Base-by-base conservation (phyloP, 2,113 vertebrate genomes). In the Callionymus lyra region DNA sequence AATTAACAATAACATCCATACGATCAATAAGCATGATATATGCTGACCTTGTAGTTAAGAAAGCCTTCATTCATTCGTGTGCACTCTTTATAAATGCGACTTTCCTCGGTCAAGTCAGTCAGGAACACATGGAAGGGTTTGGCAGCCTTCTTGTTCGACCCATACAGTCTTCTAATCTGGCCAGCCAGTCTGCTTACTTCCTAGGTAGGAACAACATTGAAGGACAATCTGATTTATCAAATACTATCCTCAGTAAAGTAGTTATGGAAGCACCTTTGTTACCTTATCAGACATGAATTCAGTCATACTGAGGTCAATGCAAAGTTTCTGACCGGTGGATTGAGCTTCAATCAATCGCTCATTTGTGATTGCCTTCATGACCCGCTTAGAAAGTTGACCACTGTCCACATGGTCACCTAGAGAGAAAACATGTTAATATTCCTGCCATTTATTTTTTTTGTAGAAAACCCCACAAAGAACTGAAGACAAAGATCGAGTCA, bases 61-160 rank as follows among this genome's bases (percentile, higher is more conserved):
- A 98, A 98, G 45, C 94, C 94, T 1, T 90, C 92, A 6, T 98
- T 98, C 93, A 92, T 92, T 45, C 92, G 79, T 36, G 91, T 12
- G 46, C 94, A 97, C 55, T 93, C 91, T 46, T 79, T 76, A 21
- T 90, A 84, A 41, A 97, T 77, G 0, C 72, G 77, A 1, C 88
- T 84, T 54, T 86, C 83, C 9, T 67, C 60, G 1, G 48, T 47
- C 44, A 94, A 83, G 17, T 86, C 87, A 0, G 89, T 89, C 62
- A 98, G 85, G 48, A 63, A 87, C 9, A 98, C 51, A 77, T 91
- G 93, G 58, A 98, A 94, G 0, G 93, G 93, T 17, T 50, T 84
- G 1, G 56, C 11, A 0, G 88, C 77, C 63, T 85, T 91, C 58
- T 77, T 89, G 71, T 95, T 97, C 1, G 90, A 85, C 3, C 94